Evolutionary conservation across 64 coral and sea anemone genomes (phyloP), one percentile per base, ranked within the genome.

Genomic region (Trachythela sp.): DNA sequence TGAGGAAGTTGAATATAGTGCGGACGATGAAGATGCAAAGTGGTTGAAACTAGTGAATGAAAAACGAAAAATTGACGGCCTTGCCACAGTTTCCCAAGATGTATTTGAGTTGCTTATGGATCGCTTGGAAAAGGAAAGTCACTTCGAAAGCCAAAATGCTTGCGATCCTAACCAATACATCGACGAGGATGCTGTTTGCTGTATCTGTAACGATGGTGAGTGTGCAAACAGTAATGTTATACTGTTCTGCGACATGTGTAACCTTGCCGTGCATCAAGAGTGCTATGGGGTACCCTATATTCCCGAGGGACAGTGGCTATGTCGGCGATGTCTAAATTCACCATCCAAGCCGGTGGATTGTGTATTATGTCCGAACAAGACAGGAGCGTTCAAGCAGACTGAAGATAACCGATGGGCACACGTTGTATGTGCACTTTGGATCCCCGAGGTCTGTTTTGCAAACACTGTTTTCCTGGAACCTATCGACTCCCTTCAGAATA

Each of bases 221-320:
- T 99, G 96, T 88, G 93, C 94, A 76, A 99, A 99, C 60, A 95
- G 93, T 64, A 99, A 99, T 89, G 96, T 94, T 36, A 99, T 99
- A 80, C 83, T 99, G 11, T 99, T 99, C 64, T 99, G 96, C 86
- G 96, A 99, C 45, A 99, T 99, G 96, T 99, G 96, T 31, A 99
- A 99, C 83, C 86, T 99, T 77, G 96, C 96, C 70, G 96, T 99
- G 17, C 96, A 99, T 67, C 96, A 99, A 76, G 96, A 99, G 59
- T 99, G 96, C 88, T 99, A 99, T 88, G 96, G 96, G 26, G 96
- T 99, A 20, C 96, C 96, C 24, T 99, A 99, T 56, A 99, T 99
- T 77, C 96, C 96, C 2, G 96, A 99, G 84, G 96, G 96, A 64
- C 96, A 99, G 89, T 99, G 96, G 96, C 94, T 99, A 18, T 99